Conservation (phyloP, 2,113 vertebrate genomes). For the Hypomesus transpacificus region DNA sequence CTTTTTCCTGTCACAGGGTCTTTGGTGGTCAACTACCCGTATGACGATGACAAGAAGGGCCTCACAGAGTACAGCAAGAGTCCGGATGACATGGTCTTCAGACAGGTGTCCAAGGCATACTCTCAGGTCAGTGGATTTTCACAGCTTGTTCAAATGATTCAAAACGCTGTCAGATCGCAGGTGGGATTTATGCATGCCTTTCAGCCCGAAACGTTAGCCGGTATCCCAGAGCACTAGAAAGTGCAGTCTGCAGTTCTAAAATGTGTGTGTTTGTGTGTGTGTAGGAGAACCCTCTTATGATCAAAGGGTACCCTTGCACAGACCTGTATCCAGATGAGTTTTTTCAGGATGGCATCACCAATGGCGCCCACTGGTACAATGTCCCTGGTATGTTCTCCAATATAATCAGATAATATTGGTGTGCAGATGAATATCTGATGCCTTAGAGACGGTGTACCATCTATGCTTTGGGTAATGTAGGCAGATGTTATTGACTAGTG, state of each 20-base stretch:
- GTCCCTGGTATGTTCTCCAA: constrained; percentile 79
- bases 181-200: no score
- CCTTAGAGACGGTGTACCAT: no score
- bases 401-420: no score
- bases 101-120: constrained; percentile 84
- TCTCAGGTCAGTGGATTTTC: constrained; percentile 74
- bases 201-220: background rate
- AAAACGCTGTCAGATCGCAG: no score
- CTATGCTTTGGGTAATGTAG: no score
- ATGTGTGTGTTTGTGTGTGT: constrained; percentile 20
- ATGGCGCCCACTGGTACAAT: constrained; percentile 95
- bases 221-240: background rate
- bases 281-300: constrained; percentile 89
- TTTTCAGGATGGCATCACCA: constrained; percentile 91
- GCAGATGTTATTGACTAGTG: no score
- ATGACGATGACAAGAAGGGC: constrained; percentile 81
- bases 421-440: no score
- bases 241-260: background rate
- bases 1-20: constrained; percentile 76
- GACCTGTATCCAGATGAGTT: constrained; percentile 80
- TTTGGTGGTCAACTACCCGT: constrained; percentile 97
- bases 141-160: no score
- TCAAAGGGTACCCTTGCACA: constrained; percentile 85
- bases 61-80: constrained; percentile 78
- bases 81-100: constrained; percentile 88